Evolutionary conservation across 1,140 invertebrate species (phyloP).

Genomic region (Heliconius congener): DNA sequence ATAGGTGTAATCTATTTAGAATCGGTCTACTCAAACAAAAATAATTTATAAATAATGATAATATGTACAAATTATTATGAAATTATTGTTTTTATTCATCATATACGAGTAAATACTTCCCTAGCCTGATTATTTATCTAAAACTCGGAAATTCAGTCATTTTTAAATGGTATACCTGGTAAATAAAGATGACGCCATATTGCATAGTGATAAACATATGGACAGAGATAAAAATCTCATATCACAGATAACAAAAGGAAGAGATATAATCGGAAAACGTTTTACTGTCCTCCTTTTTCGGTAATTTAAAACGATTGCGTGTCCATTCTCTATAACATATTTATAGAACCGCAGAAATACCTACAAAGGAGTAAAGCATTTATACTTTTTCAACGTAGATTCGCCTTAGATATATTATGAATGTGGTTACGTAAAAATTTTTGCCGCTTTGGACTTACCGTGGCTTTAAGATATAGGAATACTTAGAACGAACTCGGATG

Average conservation of each 20-base stretch:
- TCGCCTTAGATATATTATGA: conserved; percentile 17
- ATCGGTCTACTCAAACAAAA: too few species aligned
- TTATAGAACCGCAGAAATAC: conserved; percentile 30
- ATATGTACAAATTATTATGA: too few species aligned
- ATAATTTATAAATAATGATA: too few species aligned
- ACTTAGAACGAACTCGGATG: not conserved
- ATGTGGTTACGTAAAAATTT: conserved; percentile 31
- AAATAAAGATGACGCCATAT: too few species aligned
- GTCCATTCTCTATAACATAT: not conserved
- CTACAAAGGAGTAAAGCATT: conserved; percentile 44
- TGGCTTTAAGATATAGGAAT: conserved; percentile 15
- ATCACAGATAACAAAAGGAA: not conserved
- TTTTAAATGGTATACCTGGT: too few species aligned
- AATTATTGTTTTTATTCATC: too few species aligned
- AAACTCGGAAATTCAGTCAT: too few species aligned
- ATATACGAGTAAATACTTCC: too few species aligned
- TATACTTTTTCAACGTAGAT: conserved; percentile 37
- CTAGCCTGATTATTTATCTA: too few species aligned
- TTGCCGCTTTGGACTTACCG: conserved; percentile 19
- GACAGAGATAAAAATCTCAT: too few species aligned
- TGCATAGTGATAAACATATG: too few species aligned
- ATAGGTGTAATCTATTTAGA: too few species aligned
- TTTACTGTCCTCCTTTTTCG: not conserved
- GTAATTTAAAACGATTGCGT: not conserved
- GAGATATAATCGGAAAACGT: not conserved